phyloP scores from a whole-genome alignment of 2,113 vertebrate genomes.

The Abramis brama region DNA sequence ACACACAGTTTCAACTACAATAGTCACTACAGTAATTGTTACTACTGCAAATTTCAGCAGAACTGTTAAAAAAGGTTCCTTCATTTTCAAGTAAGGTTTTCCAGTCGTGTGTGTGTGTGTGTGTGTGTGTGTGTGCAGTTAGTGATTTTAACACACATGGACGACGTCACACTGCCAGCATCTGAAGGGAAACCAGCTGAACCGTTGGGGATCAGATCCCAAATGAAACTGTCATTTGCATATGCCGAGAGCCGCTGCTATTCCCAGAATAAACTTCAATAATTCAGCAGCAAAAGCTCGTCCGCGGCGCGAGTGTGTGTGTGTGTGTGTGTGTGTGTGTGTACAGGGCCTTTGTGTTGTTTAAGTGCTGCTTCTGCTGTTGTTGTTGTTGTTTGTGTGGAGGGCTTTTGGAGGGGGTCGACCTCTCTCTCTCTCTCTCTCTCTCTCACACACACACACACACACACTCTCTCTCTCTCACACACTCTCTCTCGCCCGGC shows the following conservation, averaged over 20 bases:
- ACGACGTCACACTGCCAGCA: constrained; percentile 69
- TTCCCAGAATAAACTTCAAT: constrained; percentile 79
- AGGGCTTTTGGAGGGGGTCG: background rate
- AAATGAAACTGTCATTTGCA: constrained; percentile 87
- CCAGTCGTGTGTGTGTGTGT: background rate
- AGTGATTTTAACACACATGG: constrained; percentile 51
- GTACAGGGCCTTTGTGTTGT: constrained; percentile 29
- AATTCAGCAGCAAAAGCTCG: constrained; percentile 74
- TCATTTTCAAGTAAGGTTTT: background rate
- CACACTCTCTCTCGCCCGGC: constrained; percentile 43
- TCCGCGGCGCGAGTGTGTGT: constrained; percentile 63
- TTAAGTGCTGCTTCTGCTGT: background rate
- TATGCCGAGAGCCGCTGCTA: constrained; percentile 79
- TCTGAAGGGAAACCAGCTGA: constrained; percentile 61
- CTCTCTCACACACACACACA: background rate
- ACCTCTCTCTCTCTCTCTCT: background rate
- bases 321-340: constrained; percentile 9
- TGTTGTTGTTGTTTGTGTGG: constrained; percentile 20
- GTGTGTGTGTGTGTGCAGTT: background rate
- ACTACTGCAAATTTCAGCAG: background rate
- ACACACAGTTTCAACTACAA: too few relatives aligned
- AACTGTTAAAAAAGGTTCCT: background rate
- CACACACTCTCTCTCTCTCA: background rate
- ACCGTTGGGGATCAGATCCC: constrained; percentile 83
- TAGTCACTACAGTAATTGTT: background rate